These are phyloP conservation scores for Beaufortia kweichowensis DNA, from an alignment of 2,113 vertebrate genomes.

Conservation along the genomic window DNA sequence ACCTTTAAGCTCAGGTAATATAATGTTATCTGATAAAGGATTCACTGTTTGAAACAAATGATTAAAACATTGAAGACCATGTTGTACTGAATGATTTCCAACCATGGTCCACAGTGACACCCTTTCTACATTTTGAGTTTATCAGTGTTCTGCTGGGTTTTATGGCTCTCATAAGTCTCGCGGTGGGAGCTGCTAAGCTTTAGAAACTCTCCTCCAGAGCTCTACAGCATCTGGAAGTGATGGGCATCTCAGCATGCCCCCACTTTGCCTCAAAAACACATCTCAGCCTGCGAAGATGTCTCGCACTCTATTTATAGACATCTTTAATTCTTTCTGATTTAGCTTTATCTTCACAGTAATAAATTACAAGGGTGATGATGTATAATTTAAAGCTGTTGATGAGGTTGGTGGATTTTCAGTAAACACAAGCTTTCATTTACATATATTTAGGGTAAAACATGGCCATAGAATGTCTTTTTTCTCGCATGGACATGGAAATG, in stretches of 20 bases:
- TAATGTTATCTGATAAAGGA: no score
- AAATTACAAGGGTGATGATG: neutral
- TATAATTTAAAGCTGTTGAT: neutral
- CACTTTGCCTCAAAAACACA: slow-evolving; percentile 53
- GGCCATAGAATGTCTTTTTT: no score
- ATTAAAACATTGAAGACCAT: no score
- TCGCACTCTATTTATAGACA: slow-evolving; percentile 55
- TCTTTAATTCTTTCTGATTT: neutral
- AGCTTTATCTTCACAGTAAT: neutral
- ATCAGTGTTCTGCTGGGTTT: neutral
- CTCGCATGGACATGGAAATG: no score
- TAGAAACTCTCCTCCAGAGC: neutral
- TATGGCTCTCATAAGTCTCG: neutral
- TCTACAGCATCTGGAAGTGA: slow-evolving; percentile 23
- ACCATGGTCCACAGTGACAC: no score
- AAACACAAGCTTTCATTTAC: no score
- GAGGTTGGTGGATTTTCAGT: neutral
- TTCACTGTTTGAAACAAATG: no score
- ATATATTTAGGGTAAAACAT: no score
- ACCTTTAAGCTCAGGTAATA: no score
- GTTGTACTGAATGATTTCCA: no score
- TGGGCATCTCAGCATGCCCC: slow-evolving; percentile 25
- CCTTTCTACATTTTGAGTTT: neutral
- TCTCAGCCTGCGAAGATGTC: slow-evolving; percentile 43
- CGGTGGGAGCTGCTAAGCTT: neutral